phyloP scores from a whole-genome alignment of 1,140 invertebrate species.

The Tetragonula clypearis region DNA sequence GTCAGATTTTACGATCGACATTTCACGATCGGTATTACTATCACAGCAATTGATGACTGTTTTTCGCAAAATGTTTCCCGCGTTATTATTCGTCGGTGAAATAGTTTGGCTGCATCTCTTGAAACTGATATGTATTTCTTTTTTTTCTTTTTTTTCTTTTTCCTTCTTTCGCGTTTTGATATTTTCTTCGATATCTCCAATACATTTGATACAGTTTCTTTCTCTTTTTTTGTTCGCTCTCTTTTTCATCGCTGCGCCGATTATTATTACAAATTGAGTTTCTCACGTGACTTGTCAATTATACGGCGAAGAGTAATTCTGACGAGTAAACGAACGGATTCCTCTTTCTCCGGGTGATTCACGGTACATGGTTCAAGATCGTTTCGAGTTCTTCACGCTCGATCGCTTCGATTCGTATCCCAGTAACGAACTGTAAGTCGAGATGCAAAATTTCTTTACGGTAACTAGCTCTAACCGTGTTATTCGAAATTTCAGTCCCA shows the following conservation, averaged over 20 bases:
- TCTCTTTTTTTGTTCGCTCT: neutral
- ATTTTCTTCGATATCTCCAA: neutral
- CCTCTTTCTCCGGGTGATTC: slow-evolving; percentile 35
- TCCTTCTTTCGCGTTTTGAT: neutral
- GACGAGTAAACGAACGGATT: slow-evolving; percentile 17
- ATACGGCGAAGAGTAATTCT: neutral
- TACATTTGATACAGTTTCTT: neutral
- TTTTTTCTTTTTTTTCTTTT: no score
- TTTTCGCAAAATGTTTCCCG: no score
- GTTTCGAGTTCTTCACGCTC: slow-evolving; percentile 39
- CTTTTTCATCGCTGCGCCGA: neutral
- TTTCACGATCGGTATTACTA: neutral
- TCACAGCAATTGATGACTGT: neutral
- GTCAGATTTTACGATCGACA: slow-evolving; percentile 2
- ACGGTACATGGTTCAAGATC: slow-evolving; percentile 36
- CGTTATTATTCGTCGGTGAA: neutral
- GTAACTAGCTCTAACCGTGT: neutral
- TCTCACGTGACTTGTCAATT: neutral
- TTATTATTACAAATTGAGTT: neutral
- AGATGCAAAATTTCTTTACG: neutral
- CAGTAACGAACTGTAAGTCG: neutral
- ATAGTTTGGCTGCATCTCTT: no score
- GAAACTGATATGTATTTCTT: no score
- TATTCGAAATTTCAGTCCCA: neutral
- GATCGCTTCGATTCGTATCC: slow-evolving; percentile 36